Conservation (phyloP, 1,140 invertebrate species). For the Camponotus floridanus region DNA sequence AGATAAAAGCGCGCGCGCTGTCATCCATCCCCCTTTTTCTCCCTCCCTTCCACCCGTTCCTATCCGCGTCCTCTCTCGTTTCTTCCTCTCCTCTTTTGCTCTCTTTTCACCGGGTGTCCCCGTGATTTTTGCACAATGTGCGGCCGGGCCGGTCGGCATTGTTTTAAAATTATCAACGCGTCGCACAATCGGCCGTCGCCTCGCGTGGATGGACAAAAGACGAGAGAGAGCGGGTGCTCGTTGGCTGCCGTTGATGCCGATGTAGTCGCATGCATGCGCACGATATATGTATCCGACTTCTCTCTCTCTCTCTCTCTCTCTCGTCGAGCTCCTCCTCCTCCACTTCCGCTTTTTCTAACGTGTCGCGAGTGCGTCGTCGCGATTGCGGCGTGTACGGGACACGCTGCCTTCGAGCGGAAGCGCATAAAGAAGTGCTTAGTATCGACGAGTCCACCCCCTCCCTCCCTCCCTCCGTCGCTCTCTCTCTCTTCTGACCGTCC, state of each 20-base stretch:
- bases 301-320: conserved; percentile 56
- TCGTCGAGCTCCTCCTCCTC: conserved; percentile 10
- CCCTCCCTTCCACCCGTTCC: too few species aligned
- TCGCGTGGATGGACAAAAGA: conserved; percentile 79
- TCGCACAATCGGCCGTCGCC: conserved; percentile 83
- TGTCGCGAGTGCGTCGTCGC: conserved; percentile 59
- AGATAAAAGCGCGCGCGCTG: conserved; percentile 70
- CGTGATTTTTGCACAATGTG: conserved; percentile 85
- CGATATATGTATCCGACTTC: conserved; percentile 28
- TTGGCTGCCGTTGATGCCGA: conserved; percentile 39
- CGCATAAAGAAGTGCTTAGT: conserved; percentile 58
- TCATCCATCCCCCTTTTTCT: neutral
- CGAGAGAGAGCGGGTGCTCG: conserved; percentile 46
- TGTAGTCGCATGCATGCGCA: conserved; percentile 53
- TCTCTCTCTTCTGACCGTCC: neutral
- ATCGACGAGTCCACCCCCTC: conserved; percentile 36
- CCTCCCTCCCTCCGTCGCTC: neutral
- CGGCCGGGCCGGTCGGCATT: conserved; percentile 76
- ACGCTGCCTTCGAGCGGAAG: conserved; percentile 56
- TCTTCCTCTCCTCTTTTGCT: conserved; percentile 63
- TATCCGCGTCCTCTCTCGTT: neutral
- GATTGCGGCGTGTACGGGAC: conserved; percentile 55
- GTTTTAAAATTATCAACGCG: conserved; percentile 86
- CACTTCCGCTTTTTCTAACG: conserved; percentile 43
- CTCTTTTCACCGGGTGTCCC: conserved; percentile 63